Conservation (phyloP, 2,113 vertebrate genomes). For the Terrapene triunguis region DNA sequence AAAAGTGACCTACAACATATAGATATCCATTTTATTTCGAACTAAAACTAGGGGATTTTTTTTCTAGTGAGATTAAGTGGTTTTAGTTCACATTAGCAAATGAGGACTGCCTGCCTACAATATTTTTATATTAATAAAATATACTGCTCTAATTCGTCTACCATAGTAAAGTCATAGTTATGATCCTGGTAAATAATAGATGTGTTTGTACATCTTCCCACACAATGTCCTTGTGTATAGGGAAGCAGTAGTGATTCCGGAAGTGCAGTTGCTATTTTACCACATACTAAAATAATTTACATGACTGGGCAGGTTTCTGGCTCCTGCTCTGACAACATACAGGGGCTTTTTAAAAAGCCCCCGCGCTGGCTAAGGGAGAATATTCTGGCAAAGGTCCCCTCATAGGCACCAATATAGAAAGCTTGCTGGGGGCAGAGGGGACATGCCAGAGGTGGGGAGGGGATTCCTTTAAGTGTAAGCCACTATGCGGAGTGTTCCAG, state of each 20-base stretch:
- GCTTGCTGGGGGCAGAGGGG: not conserved
- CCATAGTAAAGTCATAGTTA: not conserved
- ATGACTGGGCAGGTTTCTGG: not conserved
- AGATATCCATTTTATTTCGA: not conserved
- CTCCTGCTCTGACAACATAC: not conserved
- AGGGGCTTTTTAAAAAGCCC: not conserved
- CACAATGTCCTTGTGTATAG: not conserved
- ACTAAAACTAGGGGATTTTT: not conserved
- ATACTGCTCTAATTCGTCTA: not conserved
- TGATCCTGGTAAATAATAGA: no score
- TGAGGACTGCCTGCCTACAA: not conserved
- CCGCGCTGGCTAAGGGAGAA: not conserved
- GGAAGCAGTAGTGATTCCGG: not conserved
- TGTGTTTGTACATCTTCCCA: not conserved
- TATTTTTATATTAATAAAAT: not conserved
- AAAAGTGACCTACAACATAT: not conserved
- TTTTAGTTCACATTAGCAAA: not conserved
- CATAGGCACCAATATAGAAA: not conserved
- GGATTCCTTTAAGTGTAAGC: not conserved
- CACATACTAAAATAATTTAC: not conserved
- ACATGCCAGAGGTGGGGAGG: rapidly evolving
- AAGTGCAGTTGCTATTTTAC: not conserved
- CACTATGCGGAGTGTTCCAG: not conserved
- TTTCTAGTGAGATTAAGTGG: not conserved
- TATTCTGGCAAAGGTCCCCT: not conserved